Conservation (phyloP, 2,888 invertebrate species). For the Synergus itoensis region DNA sequence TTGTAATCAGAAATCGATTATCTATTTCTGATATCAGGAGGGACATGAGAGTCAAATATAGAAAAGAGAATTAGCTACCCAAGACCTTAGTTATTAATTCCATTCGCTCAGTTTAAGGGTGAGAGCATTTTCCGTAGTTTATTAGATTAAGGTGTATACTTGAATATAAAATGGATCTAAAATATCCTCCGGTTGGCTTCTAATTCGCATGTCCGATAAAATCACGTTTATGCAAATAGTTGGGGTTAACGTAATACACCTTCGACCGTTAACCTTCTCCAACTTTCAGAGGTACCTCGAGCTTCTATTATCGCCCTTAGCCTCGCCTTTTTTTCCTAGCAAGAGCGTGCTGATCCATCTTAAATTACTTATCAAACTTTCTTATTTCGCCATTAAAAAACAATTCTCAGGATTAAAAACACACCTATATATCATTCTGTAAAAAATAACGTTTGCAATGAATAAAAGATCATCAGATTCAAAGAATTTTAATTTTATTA, state of each 20-base stretch:
- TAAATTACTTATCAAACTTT: neutral
- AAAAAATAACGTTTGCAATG: neutral
- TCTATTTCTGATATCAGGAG: neutral
- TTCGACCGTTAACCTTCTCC: slow-evolving; percentile 52
- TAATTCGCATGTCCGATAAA: slow-evolving; percentile 17
- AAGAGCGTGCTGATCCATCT: neutral
- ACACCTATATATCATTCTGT: neutral
- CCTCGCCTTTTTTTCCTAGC: neutral
- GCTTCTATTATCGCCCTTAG: neutral
- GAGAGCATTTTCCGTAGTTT: slow-evolving; percentile 13
- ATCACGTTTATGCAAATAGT: slow-evolving; percentile 48
- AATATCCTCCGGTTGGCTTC: neutral
- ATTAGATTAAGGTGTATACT: neutral
- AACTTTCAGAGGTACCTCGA: slow-evolving; percentile 52
- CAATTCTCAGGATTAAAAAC: neutral
- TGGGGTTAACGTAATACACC: slow-evolving; percentile 27
- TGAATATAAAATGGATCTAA: slow-evolving; percentile 12
- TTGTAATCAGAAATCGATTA: slow-evolving; percentile 2
- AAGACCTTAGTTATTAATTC: neutral
- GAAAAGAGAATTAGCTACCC: too few species aligned
- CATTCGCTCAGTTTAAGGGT: neutral
- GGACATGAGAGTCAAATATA: neutral
- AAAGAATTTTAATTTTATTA: too few species aligned
- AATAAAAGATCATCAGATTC: neutral
- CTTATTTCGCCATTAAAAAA: neutral